These are phyloP conservation scores for Rhagonycha fulva DNA, from an alignment of 2,888 invertebrate species.

Conservation along the genomic window DNA sequence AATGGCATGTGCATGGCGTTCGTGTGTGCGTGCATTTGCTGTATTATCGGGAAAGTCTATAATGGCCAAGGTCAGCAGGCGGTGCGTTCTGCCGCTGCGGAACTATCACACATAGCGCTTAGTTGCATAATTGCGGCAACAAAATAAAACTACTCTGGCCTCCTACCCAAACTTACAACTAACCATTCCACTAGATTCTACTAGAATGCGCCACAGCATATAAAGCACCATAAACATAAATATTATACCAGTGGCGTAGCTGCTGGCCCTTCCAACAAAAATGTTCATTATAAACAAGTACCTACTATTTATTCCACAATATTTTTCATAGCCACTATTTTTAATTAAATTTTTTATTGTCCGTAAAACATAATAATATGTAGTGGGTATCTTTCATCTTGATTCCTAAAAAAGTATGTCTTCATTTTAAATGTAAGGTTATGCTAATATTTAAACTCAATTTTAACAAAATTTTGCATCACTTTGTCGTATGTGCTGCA, in stretches of 20 bases:
- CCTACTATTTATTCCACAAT: not conserved
- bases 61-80: slow-evolving; percentile 32
- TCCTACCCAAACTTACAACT: slow-evolving; percentile 2
- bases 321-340: too few species aligned
- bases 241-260: slow-evolving; percentile 4
- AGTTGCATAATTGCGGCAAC: slow-evolving; percentile 31
- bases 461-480: not conserved
- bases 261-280: not conserved
- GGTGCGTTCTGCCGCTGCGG: slow-evolving; percentile 33
- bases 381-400: too few species aligned
- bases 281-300: not conserved
- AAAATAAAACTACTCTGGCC: slow-evolving; percentile 24
- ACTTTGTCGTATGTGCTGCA: not conserved
- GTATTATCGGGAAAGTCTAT: slow-evolving; percentile 34
- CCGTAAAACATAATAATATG: too few species aligned
- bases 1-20: slow-evolving; percentile 61
- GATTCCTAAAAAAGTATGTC: too few species aligned
- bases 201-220: slow-evolving; percentile 25
- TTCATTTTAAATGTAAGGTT: not conserved
- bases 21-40: slow-evolving; percentile 48
- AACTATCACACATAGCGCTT: slow-evolving; percentile 28
- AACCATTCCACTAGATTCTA: slow-evolving; percentile 17
- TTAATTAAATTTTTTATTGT: too few species aligned
- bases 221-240: not conserved
- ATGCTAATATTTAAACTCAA: not conserved